A percentile compares a stretch with the other conserved stretches of the same genome.
These are phyloP conservation scores for Pinna nobilis DNA, from an alignment of 1,140 invertebrate genomes.

Conservation along the genomic window DNA sequence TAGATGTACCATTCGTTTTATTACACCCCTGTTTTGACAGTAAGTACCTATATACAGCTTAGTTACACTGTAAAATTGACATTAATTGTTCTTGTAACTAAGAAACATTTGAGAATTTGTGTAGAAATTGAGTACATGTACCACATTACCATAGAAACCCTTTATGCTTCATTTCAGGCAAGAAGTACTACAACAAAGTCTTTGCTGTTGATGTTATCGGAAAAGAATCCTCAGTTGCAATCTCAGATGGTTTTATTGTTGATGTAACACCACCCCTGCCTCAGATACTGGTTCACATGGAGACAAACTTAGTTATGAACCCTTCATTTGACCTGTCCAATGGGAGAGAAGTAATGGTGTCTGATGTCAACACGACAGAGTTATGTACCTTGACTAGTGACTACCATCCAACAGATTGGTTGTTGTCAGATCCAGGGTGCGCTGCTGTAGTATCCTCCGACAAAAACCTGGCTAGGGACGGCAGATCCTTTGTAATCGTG, in stretches of 20 bases:
- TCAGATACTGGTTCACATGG: constrained; percentile 14
- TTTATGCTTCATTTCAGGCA: constrained; percentile 29
- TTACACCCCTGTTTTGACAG: too few species aligned
- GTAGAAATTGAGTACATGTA: not conserved
- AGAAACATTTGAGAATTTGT: not conserved
- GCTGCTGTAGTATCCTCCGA: constrained; percentile 15
- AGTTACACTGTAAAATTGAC: not conserved
- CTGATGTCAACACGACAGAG: constrained; percentile 13
- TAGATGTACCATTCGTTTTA: too few species aligned
- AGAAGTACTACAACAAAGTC: constrained; percentile 45
- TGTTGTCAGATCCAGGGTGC: constrained; percentile 11
- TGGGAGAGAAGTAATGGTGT: not conserved
- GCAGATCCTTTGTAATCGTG: constrained; percentile 28
- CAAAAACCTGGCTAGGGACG: constrained; percentile 24
- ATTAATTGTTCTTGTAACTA: not conserved
- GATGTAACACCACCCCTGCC: constrained; percentile 47
- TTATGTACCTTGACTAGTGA: constrained; percentile 8
- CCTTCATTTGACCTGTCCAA: constrained; percentile 52
- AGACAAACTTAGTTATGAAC: constrained; percentile 45
- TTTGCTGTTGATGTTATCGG: constrained; percentile 54
- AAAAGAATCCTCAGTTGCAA: constrained; percentile 41
- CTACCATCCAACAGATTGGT: constrained; percentile 18
- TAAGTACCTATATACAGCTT: too few species aligned
- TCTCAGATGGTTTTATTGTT: constrained; percentile 58
- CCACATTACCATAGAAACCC: not conserved